phyloP scores from a whole-genome alignment of 2,888 invertebrate species.

The Uloborus plumipes region DNA sequence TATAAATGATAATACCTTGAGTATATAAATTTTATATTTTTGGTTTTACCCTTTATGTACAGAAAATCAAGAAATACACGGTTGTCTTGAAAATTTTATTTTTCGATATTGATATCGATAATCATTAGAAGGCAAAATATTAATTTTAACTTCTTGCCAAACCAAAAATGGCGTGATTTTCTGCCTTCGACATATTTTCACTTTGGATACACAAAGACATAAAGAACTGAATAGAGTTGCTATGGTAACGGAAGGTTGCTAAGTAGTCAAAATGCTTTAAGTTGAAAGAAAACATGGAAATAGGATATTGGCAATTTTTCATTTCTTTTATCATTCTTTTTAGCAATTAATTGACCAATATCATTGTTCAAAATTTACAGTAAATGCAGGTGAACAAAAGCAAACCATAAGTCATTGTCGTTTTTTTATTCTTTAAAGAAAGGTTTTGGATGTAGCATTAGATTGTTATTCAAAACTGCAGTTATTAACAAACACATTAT shows the following conservation, averaged over 20 bases:
- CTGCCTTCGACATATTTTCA: neutral
- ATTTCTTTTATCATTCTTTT: conserved; percentile 9
- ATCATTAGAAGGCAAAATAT: neutral
- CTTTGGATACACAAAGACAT: neutral
- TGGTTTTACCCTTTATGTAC: no score
- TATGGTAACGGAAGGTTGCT: conserved; percentile 19
- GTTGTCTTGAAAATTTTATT: no score
- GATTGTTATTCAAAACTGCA: no score
- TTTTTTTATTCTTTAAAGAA: no score
- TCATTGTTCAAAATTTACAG: conserved; percentile 10
- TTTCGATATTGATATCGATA: no score
- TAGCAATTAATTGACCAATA: conserved; percentile 11
- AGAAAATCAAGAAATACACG: no score
- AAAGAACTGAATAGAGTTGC: conserved; percentile 21
- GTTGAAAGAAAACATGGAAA: conserved; percentile 21
- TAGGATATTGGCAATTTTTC: conserved; percentile 20
- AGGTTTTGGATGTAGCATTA: no score
- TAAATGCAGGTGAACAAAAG: no score
- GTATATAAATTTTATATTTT: no score
- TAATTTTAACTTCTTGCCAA: neutral
- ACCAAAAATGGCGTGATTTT: conserved; percentile 2
- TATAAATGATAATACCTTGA: no score
- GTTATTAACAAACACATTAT: no score
- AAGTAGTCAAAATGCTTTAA: conserved; percentile 21
- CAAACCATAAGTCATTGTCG: no score